phyloP scores from a whole-genome alignment of 2,888 invertebrate genomes.

The Stenolophus ochropezus region DNA sequence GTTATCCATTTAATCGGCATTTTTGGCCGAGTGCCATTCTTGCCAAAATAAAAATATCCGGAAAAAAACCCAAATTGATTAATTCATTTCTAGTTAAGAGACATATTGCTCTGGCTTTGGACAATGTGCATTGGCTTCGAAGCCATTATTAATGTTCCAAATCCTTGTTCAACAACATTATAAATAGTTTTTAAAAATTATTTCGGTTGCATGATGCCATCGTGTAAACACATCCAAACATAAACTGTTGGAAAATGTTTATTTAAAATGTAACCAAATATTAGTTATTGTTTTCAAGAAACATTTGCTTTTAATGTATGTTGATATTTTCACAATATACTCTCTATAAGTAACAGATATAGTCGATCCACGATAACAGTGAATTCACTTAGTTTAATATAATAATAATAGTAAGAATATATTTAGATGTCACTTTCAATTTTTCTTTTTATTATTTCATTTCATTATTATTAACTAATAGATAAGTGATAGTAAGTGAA shows the following conservation, averaged over 20 bases:
- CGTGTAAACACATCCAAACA: background rate
- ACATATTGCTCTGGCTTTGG: conserved; percentile 39
- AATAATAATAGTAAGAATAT: too few species aligned
- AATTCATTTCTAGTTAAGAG: conserved; percentile 11
- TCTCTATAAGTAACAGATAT: too few species aligned
- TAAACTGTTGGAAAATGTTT: conserved; percentile 45
- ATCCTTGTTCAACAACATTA: background rate
- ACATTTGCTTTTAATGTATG: conserved; percentile 20
- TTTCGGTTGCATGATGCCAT: conserved; percentile 42
- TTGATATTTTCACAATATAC: conserved; percentile 6
- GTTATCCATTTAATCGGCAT: conserved; percentile 36
- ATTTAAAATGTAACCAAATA: conserved; percentile 36
- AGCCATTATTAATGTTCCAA: conserved; percentile 21
- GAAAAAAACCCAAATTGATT: conserved; percentile 35
- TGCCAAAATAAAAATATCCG: conserved; percentile 36
- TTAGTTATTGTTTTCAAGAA: conserved; percentile 20
- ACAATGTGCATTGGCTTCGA: conserved; percentile 30
- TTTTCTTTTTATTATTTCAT: too few species aligned
- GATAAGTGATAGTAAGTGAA: too few species aligned
- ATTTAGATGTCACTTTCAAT: too few species aligned
- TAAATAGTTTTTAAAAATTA: conserved; percentile 43
- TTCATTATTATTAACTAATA: too few species aligned
- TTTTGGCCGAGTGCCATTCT: conserved; percentile 40
- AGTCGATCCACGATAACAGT: too few species aligned
- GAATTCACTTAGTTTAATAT: too few species aligned